These are phyloP conservation scores for Dasypogon diadema DNA, from an alignment of 2,888 invertebrate genomes.

Conservation along the genomic window DNA sequence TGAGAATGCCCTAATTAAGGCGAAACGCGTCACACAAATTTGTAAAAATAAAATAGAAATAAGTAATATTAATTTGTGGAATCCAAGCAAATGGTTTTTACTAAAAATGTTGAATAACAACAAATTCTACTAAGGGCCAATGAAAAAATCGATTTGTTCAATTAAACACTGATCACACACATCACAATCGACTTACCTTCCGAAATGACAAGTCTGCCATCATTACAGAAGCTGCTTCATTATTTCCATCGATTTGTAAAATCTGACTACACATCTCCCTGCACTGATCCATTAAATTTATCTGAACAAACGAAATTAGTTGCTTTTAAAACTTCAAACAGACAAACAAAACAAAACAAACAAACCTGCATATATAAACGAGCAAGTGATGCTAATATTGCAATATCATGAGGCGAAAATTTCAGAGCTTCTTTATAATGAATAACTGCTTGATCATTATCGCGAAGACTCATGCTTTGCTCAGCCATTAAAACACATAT, in stretches of 20 bases:
- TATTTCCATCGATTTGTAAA: conserved; percentile 86
- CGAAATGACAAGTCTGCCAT: conserved; percentile 96
- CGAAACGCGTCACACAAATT: too few relatives aligned
- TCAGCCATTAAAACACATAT: conserved; percentile 82
- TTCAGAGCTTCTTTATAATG: conserved; percentile 89
- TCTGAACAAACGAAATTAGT: conserved; percentile 70
- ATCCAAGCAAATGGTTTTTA: too few relatives aligned
- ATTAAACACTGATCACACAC: not conserved
- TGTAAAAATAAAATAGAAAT: too few relatives aligned
- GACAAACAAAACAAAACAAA: not conserved
- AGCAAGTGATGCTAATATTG: conserved; percentile 79
- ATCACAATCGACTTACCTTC: conserved; percentile 70
- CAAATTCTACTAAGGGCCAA: too few relatives aligned
- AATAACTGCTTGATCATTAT: conserved; percentile 81
- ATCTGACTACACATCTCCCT: conserved; percentile 87
- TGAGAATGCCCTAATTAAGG: too few relatives aligned
- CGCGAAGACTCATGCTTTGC: conserved; percentile 74
- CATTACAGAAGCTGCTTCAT: conserved; percentile 94
- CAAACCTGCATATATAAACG: conserved; percentile 83
- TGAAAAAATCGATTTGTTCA: too few relatives aligned
- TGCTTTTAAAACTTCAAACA: too few relatives aligned
- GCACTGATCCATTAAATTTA: conserved; percentile 88
- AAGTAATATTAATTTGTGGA: too few relatives aligned
- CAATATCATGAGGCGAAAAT: conserved; percentile 81
- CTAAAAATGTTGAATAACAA: too few relatives aligned